Conservation (phyloP, 2,888 invertebrate species). For the Philhelius pedissequus region DNA sequence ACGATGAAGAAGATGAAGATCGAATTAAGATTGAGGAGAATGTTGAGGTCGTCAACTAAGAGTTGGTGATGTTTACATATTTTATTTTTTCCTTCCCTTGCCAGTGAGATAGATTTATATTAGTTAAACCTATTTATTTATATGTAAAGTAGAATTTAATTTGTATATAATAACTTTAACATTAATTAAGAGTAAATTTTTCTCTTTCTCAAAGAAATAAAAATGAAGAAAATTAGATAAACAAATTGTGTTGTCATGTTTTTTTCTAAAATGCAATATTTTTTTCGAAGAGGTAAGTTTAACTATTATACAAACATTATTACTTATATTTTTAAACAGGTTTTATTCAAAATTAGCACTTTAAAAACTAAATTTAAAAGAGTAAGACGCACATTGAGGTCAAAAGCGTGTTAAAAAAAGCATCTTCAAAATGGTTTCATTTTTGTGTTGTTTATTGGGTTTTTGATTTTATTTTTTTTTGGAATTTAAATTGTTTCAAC, state of each 20-base stretch:
- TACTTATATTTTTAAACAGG: no score
- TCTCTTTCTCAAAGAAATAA: conserved; percentile 63
- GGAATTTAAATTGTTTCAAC: no score
- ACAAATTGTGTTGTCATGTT: background rate
- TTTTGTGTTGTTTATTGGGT: no score
- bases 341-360: no score
- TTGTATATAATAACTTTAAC: conserved; percentile 46
- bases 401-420: no score
- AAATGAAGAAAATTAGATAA: conserved; percentile 27
- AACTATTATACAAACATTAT: no score
- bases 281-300: no score
- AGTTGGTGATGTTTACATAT: background rate
- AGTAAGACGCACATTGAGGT: no score
- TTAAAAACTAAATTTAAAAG: no score
- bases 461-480: no score
- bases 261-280: background rate
- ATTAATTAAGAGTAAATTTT: conserved; percentile 34
- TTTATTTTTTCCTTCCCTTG: background rate
- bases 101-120: conserved; percentile 17
- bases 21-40: conserved; percentile 75
- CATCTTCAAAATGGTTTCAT: no score
- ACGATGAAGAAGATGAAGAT: conserved; percentile 56
- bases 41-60: conserved; percentile 78
- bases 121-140: conserved; percentile 49
- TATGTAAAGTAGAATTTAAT: conserved; percentile 25